These are phyloP conservation scores for Hypsibius dujardini DNA, from an alignment of 1,140 invertebrate genomes.

Conservation along the genomic window DNA sequence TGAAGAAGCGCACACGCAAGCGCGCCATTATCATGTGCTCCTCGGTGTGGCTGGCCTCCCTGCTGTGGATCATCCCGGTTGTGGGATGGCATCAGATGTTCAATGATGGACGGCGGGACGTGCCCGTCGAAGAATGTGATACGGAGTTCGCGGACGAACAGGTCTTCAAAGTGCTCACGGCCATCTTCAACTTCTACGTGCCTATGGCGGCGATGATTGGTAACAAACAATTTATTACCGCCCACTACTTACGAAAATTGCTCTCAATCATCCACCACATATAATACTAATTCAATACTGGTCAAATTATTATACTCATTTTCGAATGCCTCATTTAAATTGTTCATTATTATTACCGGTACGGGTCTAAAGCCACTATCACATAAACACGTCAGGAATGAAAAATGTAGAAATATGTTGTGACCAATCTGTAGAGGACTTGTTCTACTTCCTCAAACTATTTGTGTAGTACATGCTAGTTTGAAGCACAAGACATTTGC, in stretches of 20 bases:
- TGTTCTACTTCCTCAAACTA: too few relatives aligned
- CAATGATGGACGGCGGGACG: conserved; percentile 23
- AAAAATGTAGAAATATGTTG: too few relatives aligned
- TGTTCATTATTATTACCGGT: too few relatives aligned
- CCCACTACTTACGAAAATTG: background rate
- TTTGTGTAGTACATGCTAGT: too few relatives aligned
- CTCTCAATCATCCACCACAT: too few relatives aligned
- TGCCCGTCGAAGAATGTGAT: conserved; percentile 27
- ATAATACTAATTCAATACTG: too few relatives aligned
- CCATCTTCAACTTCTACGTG: conserved; percentile 41
- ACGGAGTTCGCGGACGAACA: conserved; percentile 41
- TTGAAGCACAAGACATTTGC: too few relatives aligned
- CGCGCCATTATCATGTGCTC: conserved; percentile 40
- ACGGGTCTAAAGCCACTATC: too few relatives aligned
- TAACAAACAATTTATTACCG: background rate
- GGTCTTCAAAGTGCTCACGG: conserved; percentile 38
- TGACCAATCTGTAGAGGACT: too few relatives aligned
- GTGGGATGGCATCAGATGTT: conserved; percentile 35
- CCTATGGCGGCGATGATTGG: conserved; percentile 39
- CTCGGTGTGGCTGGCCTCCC: conserved; percentile 37
- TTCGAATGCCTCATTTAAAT: too few relatives aligned
- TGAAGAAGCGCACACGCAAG: conserved; percentile 41
- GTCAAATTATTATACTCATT: too few relatives aligned
- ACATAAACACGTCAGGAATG: too few relatives aligned
- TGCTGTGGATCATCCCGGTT: conserved; percentile 39